Conservation (phyloP, 2,113 vertebrate species). For the Perca schrenkii region DNA sequence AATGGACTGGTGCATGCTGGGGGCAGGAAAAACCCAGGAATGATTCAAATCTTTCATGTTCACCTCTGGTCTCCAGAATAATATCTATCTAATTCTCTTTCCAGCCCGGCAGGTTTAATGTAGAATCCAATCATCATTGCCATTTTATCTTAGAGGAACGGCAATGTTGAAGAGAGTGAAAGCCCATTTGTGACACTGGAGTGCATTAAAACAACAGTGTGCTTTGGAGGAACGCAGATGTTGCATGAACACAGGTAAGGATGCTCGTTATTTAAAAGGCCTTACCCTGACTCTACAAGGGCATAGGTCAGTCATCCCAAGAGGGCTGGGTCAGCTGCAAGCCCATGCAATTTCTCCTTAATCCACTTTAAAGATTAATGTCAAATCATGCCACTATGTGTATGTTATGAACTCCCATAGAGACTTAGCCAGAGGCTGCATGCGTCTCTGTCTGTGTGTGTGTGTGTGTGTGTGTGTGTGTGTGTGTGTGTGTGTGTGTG, state of each 20-base stretch:
- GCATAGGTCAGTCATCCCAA: conserved; percentile 46
- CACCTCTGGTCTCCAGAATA: conserved; percentile 48
- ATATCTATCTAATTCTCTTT: conserved; percentile 63
- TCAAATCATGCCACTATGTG: conserved; percentile 60
- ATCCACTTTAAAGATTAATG: conserved; percentile 79
- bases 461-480: not conserved
- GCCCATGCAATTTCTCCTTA: conserved; percentile 53
- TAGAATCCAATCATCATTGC: conserved; percentile 64
- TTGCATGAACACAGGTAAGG: conserved; percentile 51
- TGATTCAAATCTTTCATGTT: conserved; percentile 60
- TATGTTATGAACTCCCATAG: conserved; percentile 59
- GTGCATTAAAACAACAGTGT: conserved; percentile 30
- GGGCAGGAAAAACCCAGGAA: conserved; percentile 11
- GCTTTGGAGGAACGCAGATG: conserved; percentile 32
- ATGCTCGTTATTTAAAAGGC: conserved; percentile 52
- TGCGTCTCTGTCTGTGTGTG: not conserved
- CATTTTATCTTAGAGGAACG: conserved; percentile 55
- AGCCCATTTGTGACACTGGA: conserved; percentile 12
- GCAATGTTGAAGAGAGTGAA: conserved; percentile 2
- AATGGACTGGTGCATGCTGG: conserved; percentile 14
- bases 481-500: not conserved
- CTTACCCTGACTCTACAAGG: conserved; percentile 34
- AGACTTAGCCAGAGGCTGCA: conserved; percentile 39
- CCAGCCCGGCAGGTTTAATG: conserved; percentile 62
- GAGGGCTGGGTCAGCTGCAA: conserved; percentile 55